Evolutionary conservation across 2,888 invertebrate genomes (phyloP), one percentile per base, ranked within the genome.

Genomic region (Ectemnius cavifrons): DNA sequence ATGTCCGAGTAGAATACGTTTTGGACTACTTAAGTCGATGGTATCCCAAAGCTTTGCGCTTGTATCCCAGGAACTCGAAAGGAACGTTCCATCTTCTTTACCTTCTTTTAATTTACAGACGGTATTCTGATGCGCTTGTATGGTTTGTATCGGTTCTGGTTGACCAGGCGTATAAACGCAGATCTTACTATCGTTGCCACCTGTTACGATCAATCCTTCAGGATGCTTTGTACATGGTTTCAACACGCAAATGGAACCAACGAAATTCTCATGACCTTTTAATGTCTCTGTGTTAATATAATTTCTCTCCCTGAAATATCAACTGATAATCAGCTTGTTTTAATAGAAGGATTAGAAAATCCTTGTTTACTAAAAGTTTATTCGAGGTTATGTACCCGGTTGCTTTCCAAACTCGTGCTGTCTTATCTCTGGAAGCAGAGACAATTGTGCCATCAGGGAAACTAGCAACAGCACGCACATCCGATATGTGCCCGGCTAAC

Each of bases 31-130:
- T 5, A 88, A 70, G 63, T 92, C 91, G 70, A 92, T 92, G 2
- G 95, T 81, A 63, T 92, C 92, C 98, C 99, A 99, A 61, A 97
- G 92, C 86, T 95, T 95, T 0, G 96, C 97, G 4, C 96, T 96
- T 79, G 93, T 94, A 89, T 99, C 99, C 98, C 99, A 99, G 61
- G 98, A 98, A 57, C 97, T 96, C 87, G 97, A 97, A 67, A 95
- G 91, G 84, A 97, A 92, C 47, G 92, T 91, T 23, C 92, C 93
- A 68, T 91, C 89, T 62, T 82, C 80, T 64, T 84, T 87, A 2
- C 92, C 92, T 13, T 92, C 89, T 46, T 86, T 88, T 3, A 93
- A 91, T 89, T 91, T 92, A 77, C 93, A 93, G 89, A 96, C 95
- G 61, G 94, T 94, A 89, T 95, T 94, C 80, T 94, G 93, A 89